Conservation (phyloP, 2,797 vertebrate genomes). For the Myotis myotis region DNA sequence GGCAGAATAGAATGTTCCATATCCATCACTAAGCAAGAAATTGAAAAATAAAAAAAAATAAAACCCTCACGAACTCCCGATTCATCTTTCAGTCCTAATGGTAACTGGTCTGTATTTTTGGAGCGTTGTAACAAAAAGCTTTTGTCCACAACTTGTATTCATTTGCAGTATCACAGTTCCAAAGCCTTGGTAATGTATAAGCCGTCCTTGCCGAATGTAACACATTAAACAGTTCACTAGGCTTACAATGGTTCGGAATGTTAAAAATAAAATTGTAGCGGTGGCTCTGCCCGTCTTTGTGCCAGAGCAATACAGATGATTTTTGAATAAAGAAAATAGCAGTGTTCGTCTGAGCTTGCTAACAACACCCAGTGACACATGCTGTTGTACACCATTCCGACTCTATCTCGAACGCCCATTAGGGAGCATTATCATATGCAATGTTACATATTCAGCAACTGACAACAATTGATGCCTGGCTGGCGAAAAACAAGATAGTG, state of each 20-base stretch:
- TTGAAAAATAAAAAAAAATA: not conserved
- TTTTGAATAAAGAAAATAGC: slow-evolving; percentile 72
- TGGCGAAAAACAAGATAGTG: slow-evolving; percentile 37
- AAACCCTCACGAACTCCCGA: not conserved
- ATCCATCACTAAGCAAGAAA: not conserved
- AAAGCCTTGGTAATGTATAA: slow-evolving; percentile 62
- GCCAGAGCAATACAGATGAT: slow-evolving; percentile 44
- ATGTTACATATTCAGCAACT: slow-evolving; percentile 48
- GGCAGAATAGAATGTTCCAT: not conserved
- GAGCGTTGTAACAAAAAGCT: slow-evolving; percentile 59
- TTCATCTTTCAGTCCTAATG: slow-evolving; percentile 57
- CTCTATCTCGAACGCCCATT: slow-evolving; percentile 60
- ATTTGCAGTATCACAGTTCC: slow-evolving; percentile 70
- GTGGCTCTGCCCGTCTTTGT: slow-evolving; percentile 33
- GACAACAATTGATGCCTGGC: slow-evolving; percentile 2
- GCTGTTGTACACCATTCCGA: not conserved
- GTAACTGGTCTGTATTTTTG: slow-evolving; percentile 44
- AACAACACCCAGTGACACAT: slow-evolving; percentile 63
- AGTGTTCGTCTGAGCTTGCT: slow-evolving; percentile 65
- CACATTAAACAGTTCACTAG: slow-evolving; percentile 79
- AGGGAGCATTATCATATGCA: slow-evolving; percentile 53
- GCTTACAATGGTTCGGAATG: slow-evolving; percentile 76
- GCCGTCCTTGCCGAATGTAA: slow-evolving; percentile 65
- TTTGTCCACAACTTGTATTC: slow-evolving; percentile 72
- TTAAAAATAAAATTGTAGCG: slow-evolving; percentile 77